Evolutionary conservation across 2,113 vertebrate genomes (phyloP).

Genomic region (Parus major): DNA sequence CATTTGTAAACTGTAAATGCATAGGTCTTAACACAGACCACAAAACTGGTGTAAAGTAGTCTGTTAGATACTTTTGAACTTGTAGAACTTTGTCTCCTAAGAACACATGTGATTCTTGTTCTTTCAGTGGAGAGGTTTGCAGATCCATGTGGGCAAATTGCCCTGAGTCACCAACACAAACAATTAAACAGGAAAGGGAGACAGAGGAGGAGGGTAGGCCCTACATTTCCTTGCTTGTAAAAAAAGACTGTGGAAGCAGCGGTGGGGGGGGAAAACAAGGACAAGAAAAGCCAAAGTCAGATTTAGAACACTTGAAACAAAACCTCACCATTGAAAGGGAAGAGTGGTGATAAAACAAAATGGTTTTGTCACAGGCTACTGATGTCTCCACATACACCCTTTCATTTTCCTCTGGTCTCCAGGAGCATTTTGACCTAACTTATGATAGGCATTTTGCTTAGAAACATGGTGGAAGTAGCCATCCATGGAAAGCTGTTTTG

Average conservation of each 20-base stretch:
- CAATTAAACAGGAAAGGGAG: not conserved
- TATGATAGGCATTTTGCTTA: not conserved
- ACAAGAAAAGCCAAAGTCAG: not conserved
- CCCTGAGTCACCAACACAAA: not conserved
- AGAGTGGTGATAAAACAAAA: not conserved
- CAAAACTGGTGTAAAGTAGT: not conserved
- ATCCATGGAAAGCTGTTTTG: not conserved
- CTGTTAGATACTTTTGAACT: not conserved
- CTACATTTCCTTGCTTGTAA: not conserved
- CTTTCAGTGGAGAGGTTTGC: not conserved
- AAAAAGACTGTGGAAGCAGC: not conserved
- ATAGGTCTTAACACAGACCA: not conserved
- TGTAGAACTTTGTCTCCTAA: not conserved
- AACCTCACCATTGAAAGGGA: not conserved
- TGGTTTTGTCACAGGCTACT: not conserved
- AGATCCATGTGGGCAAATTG: not conserved
- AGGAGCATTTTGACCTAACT: not conserved
- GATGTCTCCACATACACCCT: not conserved
- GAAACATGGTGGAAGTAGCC: not conserved
- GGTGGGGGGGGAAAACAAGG: rapidly evolving
- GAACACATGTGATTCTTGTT: not conserved
- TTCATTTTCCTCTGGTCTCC: not conserved
- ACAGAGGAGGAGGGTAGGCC: not conserved
- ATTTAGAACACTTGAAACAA: not conserved
- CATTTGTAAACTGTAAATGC: not conserved